Evolutionary conservation across 2,113 vertebrate genomes (phyloP).

Genomic region (Calidris pugnax): DNA sequence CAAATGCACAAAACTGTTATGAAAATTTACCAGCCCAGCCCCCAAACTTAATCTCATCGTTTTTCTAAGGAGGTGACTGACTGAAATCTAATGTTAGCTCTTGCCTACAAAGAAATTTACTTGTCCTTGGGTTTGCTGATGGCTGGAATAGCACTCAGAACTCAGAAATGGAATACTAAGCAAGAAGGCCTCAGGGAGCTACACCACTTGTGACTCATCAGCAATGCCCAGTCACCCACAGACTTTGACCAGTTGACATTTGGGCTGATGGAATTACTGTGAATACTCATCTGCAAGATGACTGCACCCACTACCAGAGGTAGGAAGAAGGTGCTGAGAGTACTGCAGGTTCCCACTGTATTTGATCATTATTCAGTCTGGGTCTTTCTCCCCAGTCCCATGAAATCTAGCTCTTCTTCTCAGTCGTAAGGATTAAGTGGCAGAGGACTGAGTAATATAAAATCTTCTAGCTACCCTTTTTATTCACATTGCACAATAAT

Average conservation of each 20-base stretch:
- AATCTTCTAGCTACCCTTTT: background rate
- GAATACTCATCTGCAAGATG: background rate
- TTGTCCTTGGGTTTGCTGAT: background rate
- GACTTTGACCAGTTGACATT: background rate
- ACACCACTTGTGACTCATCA: background rate
- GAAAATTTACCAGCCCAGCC: background rate
- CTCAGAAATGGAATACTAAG: background rate
- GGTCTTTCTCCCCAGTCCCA: background rate
- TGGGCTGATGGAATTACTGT: fast-evolving
- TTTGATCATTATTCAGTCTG: background rate
- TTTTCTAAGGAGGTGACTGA: background rate
- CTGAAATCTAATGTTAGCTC: background rate
- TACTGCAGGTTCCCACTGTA: background rate
- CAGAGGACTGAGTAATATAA: background rate
- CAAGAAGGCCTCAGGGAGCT: background rate
- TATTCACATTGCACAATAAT: background rate
- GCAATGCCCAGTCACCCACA: background rate
- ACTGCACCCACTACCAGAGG: background rate
- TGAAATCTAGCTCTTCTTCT: background rate
- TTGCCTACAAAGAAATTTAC: background rate
- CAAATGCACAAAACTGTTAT: background rate
- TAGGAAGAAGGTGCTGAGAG: background rate
- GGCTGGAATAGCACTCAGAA: background rate
- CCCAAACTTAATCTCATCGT: background rate
- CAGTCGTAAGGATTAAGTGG: background rate